Conservation (phyloP, 2,888 invertebrate species). For the Habrosyne pyritoides region DNA sequence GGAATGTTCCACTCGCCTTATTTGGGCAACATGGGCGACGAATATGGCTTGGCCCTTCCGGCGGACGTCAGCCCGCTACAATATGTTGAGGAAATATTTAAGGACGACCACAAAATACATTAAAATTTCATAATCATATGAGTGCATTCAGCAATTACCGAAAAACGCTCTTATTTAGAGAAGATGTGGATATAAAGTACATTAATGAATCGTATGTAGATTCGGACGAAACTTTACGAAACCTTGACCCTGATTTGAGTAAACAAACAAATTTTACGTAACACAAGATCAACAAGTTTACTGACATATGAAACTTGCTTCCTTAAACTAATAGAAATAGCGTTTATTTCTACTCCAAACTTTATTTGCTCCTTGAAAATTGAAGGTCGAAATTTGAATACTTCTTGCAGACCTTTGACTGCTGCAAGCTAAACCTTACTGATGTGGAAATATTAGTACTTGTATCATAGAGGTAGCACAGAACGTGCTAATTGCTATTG, state of each 20-base stretch:
- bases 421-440: background rate
- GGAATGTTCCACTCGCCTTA: constrained; percentile 46
- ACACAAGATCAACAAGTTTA: background rate
- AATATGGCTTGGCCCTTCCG: constrained; percentile 64
- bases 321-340: background rate
- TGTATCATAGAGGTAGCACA: constrained; percentile 9
- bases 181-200: constrained; percentile 19
- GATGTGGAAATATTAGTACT: background rate
- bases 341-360: background rate
- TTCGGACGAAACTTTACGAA: background rate
- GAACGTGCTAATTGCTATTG: constrained; percentile 37
- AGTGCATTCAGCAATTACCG: constrained; percentile 11
- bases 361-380: background rate
- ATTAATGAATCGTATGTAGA: constrained; percentile 28
- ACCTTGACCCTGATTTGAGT: constrained; percentile 2
- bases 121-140: constrained; percentile 22
- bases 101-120: constrained; percentile 32
- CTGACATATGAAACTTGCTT: background rate
- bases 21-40: constrained; percentile 43
- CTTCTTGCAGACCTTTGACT: background rate
- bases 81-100: constrained; percentile 31
- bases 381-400: background rate
- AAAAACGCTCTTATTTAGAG: constrained; percentile 21
- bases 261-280: background rate
- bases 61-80: constrained; percentile 48